Evolutionary conservation across 2,888 invertebrate species (phyloP).

Genomic region (Teleogryllus oceanicus): DNA sequence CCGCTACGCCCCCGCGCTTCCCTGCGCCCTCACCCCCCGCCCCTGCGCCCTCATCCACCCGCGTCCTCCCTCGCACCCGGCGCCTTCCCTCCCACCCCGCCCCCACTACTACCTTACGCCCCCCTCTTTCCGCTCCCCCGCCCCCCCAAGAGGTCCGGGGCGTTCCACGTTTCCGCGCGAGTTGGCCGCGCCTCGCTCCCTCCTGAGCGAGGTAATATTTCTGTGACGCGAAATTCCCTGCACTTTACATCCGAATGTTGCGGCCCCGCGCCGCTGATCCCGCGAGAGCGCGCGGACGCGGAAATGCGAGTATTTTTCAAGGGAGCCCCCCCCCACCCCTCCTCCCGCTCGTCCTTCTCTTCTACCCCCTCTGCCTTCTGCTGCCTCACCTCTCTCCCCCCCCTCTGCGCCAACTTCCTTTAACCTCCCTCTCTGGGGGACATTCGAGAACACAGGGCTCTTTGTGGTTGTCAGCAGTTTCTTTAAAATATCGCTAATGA

Average conservation of each 20-base stretch:
- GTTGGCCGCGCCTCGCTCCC: neutral
- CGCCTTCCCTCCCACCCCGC: too few relatives aligned
- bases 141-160: neutral
- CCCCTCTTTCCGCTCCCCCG: neutral
- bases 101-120: too few relatives aligned
- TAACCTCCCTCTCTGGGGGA: neutral
- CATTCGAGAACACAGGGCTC: conserved; percentile 8
- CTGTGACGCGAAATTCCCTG: conserved; percentile 10
- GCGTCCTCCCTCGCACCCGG: too few relatives aligned
- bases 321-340: neutral
- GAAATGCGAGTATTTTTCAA: conserved; percentile 18
- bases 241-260: conserved; percentile 18
- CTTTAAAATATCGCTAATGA: conserved; percentile 18
- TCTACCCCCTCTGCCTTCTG: neutral
- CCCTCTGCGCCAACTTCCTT: neutral
- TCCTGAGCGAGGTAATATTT: neutral
- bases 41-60: too few relatives aligned
- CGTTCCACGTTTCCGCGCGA: neutral
- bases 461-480: neutral
- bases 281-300: neutral
- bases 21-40: too few relatives aligned
- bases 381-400: neutral
- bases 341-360: neutral
- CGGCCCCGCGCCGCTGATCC: conserved; percentile 9
- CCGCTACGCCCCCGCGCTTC: too few relatives aligned